Base-by-base conservation (phyloP, 2,888 invertebrate species). In the Lochmaea crataegi region DNA sequence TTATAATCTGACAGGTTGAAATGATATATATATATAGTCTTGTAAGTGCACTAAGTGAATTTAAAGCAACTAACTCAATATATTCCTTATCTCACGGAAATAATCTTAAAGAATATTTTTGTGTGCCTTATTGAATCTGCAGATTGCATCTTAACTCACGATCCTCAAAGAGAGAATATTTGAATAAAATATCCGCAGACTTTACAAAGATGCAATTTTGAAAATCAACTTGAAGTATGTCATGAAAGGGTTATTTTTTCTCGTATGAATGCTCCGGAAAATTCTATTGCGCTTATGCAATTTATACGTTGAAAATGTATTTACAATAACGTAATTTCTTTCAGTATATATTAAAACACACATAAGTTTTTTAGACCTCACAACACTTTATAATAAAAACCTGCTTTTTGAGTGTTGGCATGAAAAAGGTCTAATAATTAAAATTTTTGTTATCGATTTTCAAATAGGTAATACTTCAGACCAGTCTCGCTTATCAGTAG, bases 101-200 rank as follows among this genome's bases (percentile, higher is more conserved):
- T 63, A 18, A 63, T 42, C 16, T 63, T 63, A 42, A 16, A 41
- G 42, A 16, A 63, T 38, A 63, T 42, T 18, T 63, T 63, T 42
- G 42, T 18, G 61, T 10, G 41, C 16, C 16, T 11, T 41, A 63
- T 63, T 61, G 41, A 61, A 42, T 61, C 61, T 61, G 11, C 61
- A 61, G 61, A 42, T 61, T 63, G 41, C 18, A 38, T 60, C 60
- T n/a, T 32, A n/a, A n/a, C 60, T 60, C n/a, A 18, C 42, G 41
- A n/a, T 61, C 38, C 11, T 18, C 38, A 63, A 41, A 42, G 9
- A 11, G 6, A 41, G 61, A 38, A 63, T 42, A 63, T 63, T 63
- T 63, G 42, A 63, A 63, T 63, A 63, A 63, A 63, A 63, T 42
- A 63, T 63, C 41, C 42, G 16, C n/a, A 18, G 61, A 42, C 16